Evolutionary conservation across 2,888 invertebrate species (phyloP), one percentile per base, ranked within the genome.

Genomic region (Tetramorium bicarinatum): DNA sequence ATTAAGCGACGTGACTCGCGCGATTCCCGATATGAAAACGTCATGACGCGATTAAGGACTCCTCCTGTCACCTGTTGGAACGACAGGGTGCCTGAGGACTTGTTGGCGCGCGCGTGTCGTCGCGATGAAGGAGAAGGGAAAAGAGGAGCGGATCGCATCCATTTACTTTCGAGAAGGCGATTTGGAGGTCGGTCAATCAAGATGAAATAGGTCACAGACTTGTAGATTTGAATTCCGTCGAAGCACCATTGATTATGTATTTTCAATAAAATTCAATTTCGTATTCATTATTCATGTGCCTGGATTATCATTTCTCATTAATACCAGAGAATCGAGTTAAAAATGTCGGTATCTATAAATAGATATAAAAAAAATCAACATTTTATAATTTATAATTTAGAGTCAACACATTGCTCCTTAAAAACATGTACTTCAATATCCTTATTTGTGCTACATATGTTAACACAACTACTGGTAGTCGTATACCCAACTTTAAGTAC

Each of bases 1-100:
- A 94, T 94, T 94, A 94, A 94, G 91, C 84, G 91, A 92, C 92
- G 93, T 94, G 94, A 94, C 94, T 93, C 89, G 91, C 91, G 88
- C 89, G 87, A 88, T 91, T 91, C 87, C 79, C 85, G 88, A 87
- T 79, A 85, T 91, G 91, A 89, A 92, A 92, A 91, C 91, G 90
- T 89, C 91, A 89, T 88, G 89, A 88, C 87, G 87, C 91, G 90
- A 92, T 91, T 91, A 91, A 91, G 87, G 89, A 91, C 91, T 91
- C 86, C 87, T 85, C 87, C 86, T 88, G 92, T 91, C 91, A 89
- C 90, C 88, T 90, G 90, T 90, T 87, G 85, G 87, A 85, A 83
- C 87, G 90, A 87, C 87, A 88, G 88, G 86, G 89, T 83, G 85
- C 85, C 89, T 41, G 76, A 41, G 54, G 82, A 85, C 67, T 81